Evolutionary conservation across 1,140 invertebrate species (phyloP).

Genomic region (Caenorhabditis inopinata): DNA sequence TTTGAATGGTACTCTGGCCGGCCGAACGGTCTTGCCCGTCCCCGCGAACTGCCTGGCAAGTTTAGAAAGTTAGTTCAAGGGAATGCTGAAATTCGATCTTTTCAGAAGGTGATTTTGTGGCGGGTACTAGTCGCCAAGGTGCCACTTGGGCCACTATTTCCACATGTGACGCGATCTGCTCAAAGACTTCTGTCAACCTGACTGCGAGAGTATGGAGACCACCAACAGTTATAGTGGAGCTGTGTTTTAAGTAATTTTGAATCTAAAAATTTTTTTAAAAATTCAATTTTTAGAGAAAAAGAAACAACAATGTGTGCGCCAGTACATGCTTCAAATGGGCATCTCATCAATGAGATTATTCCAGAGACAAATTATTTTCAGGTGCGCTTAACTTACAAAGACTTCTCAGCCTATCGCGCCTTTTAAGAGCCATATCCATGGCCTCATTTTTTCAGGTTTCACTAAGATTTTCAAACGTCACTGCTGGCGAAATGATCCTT

Average conservation of each 20-base stretch:
- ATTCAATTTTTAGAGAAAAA: slow-evolving; percentile 27
- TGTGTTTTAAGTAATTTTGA: slow-evolving; percentile 42
- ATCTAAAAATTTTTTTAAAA: neutral
- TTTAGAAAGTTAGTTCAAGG: neutral
- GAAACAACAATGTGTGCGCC: slow-evolving; percentile 36
- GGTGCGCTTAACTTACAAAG: neutral
- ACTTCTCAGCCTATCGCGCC: too few species aligned
- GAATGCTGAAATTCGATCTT: neutral
- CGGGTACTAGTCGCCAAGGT: slow-evolving; percentile 8
- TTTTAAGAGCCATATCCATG: too few species aligned
- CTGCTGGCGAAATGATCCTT: slow-evolving; percentile 36
- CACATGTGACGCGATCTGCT: slow-evolving; percentile 31
- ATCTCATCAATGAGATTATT: slow-evolving; percentile 17
- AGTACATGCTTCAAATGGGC: slow-evolving; percentile 25
- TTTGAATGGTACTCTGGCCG: neutral
- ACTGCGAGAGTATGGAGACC: slow-evolving; percentile 35
- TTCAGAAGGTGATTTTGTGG: slow-evolving; percentile 28
- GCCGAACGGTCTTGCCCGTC: neutral
- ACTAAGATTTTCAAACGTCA: slow-evolving; percentile 35
- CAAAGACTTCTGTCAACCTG: slow-evolving; percentile 14
- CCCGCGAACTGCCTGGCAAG: neutral
- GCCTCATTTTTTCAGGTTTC: slow-evolving; percentile 35
- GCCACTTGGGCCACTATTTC: slow-evolving; percentile 15
- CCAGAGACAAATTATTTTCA: slow-evolving; percentile 40
- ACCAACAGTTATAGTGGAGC: slow-evolving; percentile 22